These are phyloP conservation scores for Pontoporia blainvillei DNA, from an alignment of 2,113 vertebrate species.

Conservation along the genomic window DNA sequence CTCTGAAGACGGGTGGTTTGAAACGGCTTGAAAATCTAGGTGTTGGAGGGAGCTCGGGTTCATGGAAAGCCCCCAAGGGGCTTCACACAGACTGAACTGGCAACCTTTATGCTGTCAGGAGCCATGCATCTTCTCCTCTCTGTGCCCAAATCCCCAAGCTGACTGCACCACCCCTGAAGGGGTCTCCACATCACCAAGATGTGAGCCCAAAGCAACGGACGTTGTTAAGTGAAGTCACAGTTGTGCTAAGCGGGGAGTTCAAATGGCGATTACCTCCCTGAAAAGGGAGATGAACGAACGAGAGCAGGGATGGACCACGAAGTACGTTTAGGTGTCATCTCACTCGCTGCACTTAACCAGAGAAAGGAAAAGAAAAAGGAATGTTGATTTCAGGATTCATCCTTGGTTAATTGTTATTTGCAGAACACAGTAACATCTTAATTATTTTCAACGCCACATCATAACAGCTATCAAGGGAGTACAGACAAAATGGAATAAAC, in stretches of 20 bases:
- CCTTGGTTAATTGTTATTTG: slow-evolving; percentile 77
- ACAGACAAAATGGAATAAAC: slow-evolving; percentile 76
- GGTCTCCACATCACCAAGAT: neutral
- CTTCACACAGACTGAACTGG: neutral
- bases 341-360: neutral
- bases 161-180: neutral
- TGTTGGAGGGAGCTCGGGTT: neutral
- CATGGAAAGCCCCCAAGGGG: neutral
- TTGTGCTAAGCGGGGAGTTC: neutral
- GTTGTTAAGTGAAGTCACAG: neutral
- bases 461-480: slow-evolving; percentile 73
- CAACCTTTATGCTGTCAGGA: neutral
- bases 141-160: neutral
- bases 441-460: slow-evolving; percentile 75
- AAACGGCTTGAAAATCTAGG: neutral
- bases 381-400: slow-evolving; percentile 44
- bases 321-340: neutral
- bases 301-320: rapidly evolving
- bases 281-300: neutral
- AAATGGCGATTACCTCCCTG: neutral
- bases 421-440: slow-evolving; percentile 75
- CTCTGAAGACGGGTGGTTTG: rapidly evolving
- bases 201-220: neutral
- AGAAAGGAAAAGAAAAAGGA: neutral
- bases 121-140: neutral